phyloP scores from a whole-genome alignment of 2,888 invertebrate species.

The Sisyra terminalis region DNA sequence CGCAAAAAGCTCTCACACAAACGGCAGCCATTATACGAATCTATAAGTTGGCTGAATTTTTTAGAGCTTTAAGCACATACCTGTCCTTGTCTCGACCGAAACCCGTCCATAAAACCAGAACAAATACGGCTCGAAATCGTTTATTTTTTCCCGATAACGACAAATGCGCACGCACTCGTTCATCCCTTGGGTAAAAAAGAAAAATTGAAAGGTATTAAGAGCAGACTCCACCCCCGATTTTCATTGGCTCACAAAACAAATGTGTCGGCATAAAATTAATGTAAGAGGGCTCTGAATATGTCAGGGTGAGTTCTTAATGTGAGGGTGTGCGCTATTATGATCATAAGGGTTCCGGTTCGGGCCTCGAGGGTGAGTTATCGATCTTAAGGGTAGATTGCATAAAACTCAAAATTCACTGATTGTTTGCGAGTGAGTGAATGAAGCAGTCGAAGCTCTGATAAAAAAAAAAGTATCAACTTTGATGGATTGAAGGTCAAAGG shows the following conservation, averaged over 20 bases:
- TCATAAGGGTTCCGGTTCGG: constrained; percentile 1
- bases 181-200: background rate
- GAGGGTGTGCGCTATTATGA: constrained; percentile 3
- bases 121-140: too few relatives aligned
- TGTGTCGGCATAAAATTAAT: constrained; percentile 1
- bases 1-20: background rate
- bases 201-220: background rate
- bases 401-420: background rate
- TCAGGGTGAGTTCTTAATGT: constrained; percentile 1
- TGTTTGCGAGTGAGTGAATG: background rate
- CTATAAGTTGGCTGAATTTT: too few relatives aligned
- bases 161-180: constrained; percentile 1
- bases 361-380: background rate
- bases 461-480: background rate
- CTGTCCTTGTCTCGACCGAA: too few relatives aligned
- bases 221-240: constrained; percentile 2
- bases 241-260: background rate
- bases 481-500: constrained; percentile 6
- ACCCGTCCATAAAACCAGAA: too few relatives aligned
- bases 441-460: background rate
- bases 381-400: constrained; percentile 2
- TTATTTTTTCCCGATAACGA: too few relatives aligned
- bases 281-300: constrained; percentile 2
- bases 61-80: too few relatives aligned
- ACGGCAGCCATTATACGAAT: too few relatives aligned